Evolutionary conservation across 2,113 vertebrate genomes (phyloP), one percentile per base, ranked within the genome.

Genomic region (Chaetura pelagica): DNA sequence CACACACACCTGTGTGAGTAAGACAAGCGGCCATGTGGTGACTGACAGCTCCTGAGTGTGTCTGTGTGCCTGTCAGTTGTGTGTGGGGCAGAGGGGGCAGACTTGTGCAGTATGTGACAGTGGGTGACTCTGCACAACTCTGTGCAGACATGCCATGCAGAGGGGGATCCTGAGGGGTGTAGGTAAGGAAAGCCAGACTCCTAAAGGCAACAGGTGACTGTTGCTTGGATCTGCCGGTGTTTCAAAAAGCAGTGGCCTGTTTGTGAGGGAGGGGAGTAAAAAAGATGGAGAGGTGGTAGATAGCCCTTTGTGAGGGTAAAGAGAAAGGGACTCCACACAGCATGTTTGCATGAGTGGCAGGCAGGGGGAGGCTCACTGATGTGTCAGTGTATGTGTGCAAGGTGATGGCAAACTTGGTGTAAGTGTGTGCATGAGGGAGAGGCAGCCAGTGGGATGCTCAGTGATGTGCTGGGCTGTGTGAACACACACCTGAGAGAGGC

Each of bases 271-370:
- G 44, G 49, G 13, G 51, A 64, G 46, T 42, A 40, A 40, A 51
- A 74, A 46, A 63, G 20, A 58, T 26, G 21, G 58, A 52, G 44
- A 72, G 24, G 22, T 38, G 49, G 26, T 7, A 85, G 34, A 51
- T 18, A 87, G 64, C 6, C 14, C 30, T 58, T 34, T 78, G 15
- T 12, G 24, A 4, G 6, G 17, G 42, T 46, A 55, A 48, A 67
- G 55, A 46, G 7, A 58, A 62, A 54, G 78, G 7, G 61, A 57
- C n/a, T 44, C 35, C 9, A 5, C 0, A 0, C 38, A n/a, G 7
- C 9, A 40, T 20, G 51, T 1, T 1, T 54, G 52, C 14, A 12
- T 0, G 1, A 68, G 18, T 4, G 75, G 20, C 55, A 63, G 52
- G 67, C 20, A 46, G 63, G 2, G 58, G 29, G 20, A 55, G 44